Percentiles rank a stretch among this genome's conserved stretches.
These are phyloP conservation scores for Crenuchus spilurus DNA, from an alignment of 2,797 vertebrate species.

Conservation along the genomic window DNA sequence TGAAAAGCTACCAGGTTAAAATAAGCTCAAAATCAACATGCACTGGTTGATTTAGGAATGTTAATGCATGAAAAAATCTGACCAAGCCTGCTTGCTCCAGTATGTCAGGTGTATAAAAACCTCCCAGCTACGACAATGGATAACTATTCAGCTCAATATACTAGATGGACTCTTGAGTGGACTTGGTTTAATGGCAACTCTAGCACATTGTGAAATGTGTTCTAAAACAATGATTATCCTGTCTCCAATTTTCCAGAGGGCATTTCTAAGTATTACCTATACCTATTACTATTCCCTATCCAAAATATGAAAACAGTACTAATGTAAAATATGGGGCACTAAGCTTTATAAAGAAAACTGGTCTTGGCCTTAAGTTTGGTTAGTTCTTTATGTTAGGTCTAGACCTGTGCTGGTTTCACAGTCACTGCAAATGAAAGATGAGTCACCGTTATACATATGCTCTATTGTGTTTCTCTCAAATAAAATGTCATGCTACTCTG, in stretches of 20 bases:
- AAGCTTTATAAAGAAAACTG: not conserved
- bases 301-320: not conserved
- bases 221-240: no score
- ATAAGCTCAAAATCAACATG: not conserved
- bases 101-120: not conserved
- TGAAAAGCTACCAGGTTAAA: not conserved
- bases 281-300: not conserved
- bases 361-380: not conserved
- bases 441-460: not conserved
- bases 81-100: no score
- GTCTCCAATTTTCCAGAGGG: not conserved
- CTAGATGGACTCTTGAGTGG: not conserved
- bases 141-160: not conserved
- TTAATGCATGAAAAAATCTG: not conserved
- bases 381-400: not conserved
- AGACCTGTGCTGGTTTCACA: not conserved
- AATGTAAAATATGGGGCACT: not conserved
- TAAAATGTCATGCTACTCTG: not conserved
- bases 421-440: not conserved
- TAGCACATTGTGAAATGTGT: no score
- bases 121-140: not conserved
- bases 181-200: not conserved
- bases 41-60: conserved; percentile 23
- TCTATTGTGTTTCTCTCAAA: not conserved
- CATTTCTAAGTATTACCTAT: not conserved